phyloP scores from a whole-genome alignment of 2,113 vertebrate genomes.

The Setophaga petechia region DNA sequence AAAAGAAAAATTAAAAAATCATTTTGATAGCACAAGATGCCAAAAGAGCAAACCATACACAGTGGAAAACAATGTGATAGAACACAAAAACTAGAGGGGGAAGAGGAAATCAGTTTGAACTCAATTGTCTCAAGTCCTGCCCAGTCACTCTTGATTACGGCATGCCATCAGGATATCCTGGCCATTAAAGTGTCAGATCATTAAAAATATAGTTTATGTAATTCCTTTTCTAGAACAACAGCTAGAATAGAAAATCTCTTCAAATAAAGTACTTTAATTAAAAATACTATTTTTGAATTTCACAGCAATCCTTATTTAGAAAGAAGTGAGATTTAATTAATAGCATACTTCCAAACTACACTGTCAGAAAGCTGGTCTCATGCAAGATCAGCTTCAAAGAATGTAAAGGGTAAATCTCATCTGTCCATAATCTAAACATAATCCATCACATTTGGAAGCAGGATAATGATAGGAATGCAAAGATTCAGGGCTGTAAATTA shows the following conservation, averaged over 20 bases:
- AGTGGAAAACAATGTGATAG: conserved; percentile 24
- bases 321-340: background rate
- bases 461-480: background rate
- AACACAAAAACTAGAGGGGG: background rate
- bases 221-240: conserved; percentile 2
- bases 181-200: conserved; percentile 40
- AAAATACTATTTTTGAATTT: background rate
- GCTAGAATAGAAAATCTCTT: background rate
- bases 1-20: background rate
- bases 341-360: background rate
- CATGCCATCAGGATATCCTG: conserved; percentile 53
- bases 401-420: background rate
- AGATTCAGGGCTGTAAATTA: background rate
- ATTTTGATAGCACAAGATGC: background rate
- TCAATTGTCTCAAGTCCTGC: conserved; percentile 42
- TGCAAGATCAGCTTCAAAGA: background rate
- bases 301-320: background rate
- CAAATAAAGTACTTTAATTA: background rate
- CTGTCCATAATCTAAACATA: background rate
- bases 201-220: conserved; percentile 40
- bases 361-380: background rate
- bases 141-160: conserved; percentile 36
- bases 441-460: background rate
- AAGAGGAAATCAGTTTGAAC: conserved; percentile 45
- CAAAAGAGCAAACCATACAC: background rate